Evolutionary conservation across 1,140 invertebrate genomes (phyloP).

Genomic region (Drosophila teissieri): DNA sequence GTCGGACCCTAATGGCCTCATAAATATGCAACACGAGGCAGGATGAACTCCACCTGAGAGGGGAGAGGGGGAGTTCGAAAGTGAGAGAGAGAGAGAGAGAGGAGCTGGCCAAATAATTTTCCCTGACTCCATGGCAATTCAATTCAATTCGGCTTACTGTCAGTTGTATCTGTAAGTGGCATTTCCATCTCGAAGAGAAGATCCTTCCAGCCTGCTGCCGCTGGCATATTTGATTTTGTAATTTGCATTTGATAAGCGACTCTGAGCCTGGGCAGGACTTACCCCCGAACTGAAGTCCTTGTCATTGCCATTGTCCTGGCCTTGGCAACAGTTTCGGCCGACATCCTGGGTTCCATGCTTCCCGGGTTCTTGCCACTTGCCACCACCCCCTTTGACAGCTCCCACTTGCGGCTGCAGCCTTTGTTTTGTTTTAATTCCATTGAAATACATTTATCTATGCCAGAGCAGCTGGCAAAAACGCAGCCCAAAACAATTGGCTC

Average conservation of each 20-base stretch:
- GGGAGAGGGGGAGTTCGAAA: neutral
- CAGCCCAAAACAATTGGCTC: conserved; percentile 8
- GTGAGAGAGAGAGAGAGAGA: neutral
- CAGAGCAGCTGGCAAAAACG: conserved; percentile 17
- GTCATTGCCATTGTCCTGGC: conserved; percentile 8
- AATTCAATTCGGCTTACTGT: conserved; percentile 60
- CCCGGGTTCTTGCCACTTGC: conserved; percentile 12
- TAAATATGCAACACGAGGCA: conserved; percentile 26
- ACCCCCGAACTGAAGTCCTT: neutral
- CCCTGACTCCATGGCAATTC: conserved; percentile 48
- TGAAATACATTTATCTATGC: conserved; percentile 63
- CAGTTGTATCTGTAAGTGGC: conserved; percentile 41
- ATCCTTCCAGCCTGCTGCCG: conserved; percentile 22
- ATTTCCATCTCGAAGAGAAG: conserved; percentile 38
- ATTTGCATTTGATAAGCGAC: conserved; percentile 78
- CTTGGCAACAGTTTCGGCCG: conserved; percentile 14
- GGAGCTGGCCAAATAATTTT: conserved; percentile 57
- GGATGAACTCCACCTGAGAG: conserved; percentile 3
- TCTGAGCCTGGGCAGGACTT: conserved; percentile 13
- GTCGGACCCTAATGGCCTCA: conserved; percentile 23
- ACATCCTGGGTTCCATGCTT: neutral
- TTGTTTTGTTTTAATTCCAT: conserved; percentile 80
- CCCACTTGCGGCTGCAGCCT: conserved; percentile 28
- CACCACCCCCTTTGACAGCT: neutral
- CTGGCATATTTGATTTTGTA: conserved; percentile 74